A percentile compares a stretch with the other conserved stretches of the same genome.
Evolutionary conservation across 2,113 vertebrate species (phyloP).

Genomic region (Rhynchomys soricoides): DNA sequence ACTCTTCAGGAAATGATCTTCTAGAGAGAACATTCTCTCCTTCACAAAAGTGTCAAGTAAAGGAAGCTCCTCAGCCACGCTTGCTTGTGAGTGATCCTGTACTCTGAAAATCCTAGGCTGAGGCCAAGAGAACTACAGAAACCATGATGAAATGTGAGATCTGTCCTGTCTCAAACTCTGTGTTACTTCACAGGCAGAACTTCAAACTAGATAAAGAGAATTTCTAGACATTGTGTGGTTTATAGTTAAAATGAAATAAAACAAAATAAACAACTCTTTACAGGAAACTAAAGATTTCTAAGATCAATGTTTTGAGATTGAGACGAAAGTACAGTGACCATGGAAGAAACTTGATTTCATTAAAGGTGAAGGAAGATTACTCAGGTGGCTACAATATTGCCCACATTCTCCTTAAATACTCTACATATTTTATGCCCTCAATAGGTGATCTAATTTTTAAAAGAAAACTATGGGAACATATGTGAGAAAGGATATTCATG

Average conservation of each 20-base stretch:
- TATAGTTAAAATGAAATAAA: background rate
- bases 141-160: conserved; percentile 59
- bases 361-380: conserved; percentile 24
- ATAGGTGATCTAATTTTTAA: conserved; percentile 25
- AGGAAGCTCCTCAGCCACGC: conserved; percentile 22
- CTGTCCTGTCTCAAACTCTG: conserved; percentile 25
- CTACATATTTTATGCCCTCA: conserved; percentile 7
- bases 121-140: conserved; percentile 55
- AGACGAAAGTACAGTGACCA: background rate
- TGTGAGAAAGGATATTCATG: background rate
- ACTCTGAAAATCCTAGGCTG: conserved; percentile 42
- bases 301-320: background rate
- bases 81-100: conserved; percentile 33
- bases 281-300: conserved; percentile 57
- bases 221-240: conserved; percentile 9
- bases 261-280: conserved; percentile 22
- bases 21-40: conserved; percentile 19
- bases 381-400: background rate
- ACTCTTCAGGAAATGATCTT: conserved; percentile 18
- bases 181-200: conserved; percentile 65
- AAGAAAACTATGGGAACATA: background rate
- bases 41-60: conserved; percentile 59
- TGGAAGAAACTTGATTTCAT: conserved; percentile 40
- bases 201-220: conserved; percentile 61
- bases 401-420: conserved; percentile 19